Conservation (phyloP, 2,888 invertebrate genomes). For the Ditula angustiorana region DNA sequence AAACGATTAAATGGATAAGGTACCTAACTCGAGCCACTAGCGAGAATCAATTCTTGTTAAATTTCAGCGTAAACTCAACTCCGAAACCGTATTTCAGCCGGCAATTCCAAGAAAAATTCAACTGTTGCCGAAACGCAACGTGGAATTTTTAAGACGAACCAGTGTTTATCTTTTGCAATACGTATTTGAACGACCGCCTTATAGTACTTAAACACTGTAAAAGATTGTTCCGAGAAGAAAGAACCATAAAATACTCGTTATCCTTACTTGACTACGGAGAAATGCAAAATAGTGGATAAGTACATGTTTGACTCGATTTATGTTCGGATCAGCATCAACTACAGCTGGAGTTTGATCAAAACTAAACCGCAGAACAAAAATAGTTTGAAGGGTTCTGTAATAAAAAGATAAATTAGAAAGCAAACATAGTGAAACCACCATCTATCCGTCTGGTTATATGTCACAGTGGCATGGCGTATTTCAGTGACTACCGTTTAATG, state of each 20-base stretch:
- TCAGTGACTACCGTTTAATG: no score
- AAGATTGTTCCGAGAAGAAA: conserved; percentile 31
- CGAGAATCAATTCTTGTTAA: conserved; percentile 13
- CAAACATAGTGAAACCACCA: no score
- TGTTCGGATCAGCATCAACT: not conserved
- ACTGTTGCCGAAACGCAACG: conserved; percentile 19
- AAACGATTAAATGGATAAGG: no score
- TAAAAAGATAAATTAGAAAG: no score
- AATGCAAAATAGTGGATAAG: conserved; percentile 20
- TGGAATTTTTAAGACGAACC: conserved; percentile 32
- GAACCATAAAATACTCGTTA: conserved; percentile 22
- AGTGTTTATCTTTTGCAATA: conserved; percentile 33
- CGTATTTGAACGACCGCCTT: conserved; percentile 34
- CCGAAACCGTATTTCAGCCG: conserved; percentile 17
- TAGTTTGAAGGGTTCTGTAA: no score
- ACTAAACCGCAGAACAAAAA: no score
- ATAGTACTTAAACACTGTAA: conserved; percentile 15
- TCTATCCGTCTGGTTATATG: no score
- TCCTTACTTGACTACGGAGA: conserved; percentile 26
- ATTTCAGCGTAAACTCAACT: conserved; percentile 12
- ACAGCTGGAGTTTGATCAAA: no score
- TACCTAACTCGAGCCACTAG: no score
- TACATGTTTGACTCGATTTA: not conserved
- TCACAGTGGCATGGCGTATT: no score
- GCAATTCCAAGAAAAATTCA: conserved; percentile 24